These are phyloP conservation scores for Heliconius eleuchia DNA, from an alignment of 1,140 invertebrate genomes.

Conservation along the genomic window DNA sequence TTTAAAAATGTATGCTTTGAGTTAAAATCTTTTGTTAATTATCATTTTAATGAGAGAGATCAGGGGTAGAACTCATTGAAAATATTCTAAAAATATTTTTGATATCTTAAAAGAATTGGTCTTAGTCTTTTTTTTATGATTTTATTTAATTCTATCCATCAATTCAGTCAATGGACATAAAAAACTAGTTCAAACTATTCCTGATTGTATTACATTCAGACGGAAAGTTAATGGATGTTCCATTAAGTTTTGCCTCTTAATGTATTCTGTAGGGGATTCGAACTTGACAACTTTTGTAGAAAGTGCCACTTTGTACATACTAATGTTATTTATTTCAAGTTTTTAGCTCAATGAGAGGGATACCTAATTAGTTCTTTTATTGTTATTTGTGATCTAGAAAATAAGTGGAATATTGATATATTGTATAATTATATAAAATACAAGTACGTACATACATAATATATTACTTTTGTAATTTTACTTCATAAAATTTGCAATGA, in stretches of 20 bases:
- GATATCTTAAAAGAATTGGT: too few species aligned
- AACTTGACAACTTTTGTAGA: slow-evolving; percentile 4
- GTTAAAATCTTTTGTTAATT: too few species aligned
- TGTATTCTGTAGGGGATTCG: neutral
- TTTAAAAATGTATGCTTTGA: too few species aligned
- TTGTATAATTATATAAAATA: neutral
- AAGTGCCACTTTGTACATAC: neutral
- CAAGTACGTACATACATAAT: too few species aligned
- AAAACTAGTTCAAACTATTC: slow-evolving; percentile 9
- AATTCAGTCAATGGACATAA: neutral
- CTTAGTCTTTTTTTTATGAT: neutral
- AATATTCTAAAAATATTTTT: neutral
- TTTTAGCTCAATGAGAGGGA: neutral
- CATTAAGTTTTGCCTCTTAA: slow-evolving; percentile 17
- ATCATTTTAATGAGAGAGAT: too few species aligned
- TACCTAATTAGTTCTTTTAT: neutral
- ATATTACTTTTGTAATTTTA: too few species aligned
- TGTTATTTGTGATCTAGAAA: neutral
- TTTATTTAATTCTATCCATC: neutral
- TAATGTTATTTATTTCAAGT: slow-evolving; percentile 3
- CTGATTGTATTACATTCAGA: slow-evolving; percentile 1
- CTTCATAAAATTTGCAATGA: too few species aligned
- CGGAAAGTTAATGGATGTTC: neutral
- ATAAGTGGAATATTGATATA: neutral
- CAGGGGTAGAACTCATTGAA: neutral